These are phyloP conservation scores for Oscheius onirici DNA, from an alignment of 2,888 invertebrate genomes.

Conservation along the genomic window DNA sequence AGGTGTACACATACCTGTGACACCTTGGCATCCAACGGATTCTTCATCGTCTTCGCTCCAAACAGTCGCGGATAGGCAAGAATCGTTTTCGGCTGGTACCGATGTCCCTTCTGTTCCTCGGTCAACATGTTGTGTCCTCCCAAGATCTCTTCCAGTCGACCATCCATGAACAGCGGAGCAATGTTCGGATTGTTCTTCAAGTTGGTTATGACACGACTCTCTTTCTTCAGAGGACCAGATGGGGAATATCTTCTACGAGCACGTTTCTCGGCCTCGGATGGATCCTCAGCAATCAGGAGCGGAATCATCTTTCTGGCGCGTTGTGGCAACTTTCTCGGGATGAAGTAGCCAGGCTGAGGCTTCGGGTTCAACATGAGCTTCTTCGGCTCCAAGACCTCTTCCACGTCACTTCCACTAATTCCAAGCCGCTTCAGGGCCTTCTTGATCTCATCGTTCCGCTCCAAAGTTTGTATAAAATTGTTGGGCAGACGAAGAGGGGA, in stretches of 20 bases:
- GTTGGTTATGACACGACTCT: slow-evolving; percentile 39
- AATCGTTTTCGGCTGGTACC: slow-evolving; percentile 35
- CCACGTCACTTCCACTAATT: slow-evolving; percentile 48
- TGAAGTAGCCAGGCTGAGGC: slow-evolving; percentile 58
- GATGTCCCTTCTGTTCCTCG: slow-evolving; percentile 52
- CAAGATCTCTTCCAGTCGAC: slow-evolving; percentile 47
- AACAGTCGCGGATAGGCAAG: slow-evolving; percentile 52
- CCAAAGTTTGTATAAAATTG: slow-evolving; percentile 43
- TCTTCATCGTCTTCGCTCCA: slow-evolving; percentile 40
- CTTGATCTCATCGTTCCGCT: slow-evolving; percentile 42
- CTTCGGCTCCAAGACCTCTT: slow-evolving; percentile 55
- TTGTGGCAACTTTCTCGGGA: slow-evolving; percentile 54
- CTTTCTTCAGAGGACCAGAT: slow-evolving; percentile 24
- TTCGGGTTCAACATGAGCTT: slow-evolving; percentile 51
- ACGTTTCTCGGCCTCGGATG: slow-evolving; percentile 17
- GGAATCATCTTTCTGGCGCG: slow-evolving; percentile 66
- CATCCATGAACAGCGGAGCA: slow-evolving; percentile 61
- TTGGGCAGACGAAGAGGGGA: slow-evolving; percentile 40
- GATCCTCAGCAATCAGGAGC: slow-evolving; percentile 56
- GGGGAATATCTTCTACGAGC: slow-evolving; percentile 39
- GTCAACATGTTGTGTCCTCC: slow-evolving; percentile 49
- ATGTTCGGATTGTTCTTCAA: slow-evolving; percentile 60
- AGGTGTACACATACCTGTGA: slow-evolving; percentile 32
- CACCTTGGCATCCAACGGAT: slow-evolving; percentile 56
- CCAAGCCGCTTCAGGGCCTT: slow-evolving; percentile 17